These are phyloP conservation scores for Ichneumoninae sp. DNA, from an alignment of 2,888 invertebrate genomes.

Conservation along the genomic window DNA sequence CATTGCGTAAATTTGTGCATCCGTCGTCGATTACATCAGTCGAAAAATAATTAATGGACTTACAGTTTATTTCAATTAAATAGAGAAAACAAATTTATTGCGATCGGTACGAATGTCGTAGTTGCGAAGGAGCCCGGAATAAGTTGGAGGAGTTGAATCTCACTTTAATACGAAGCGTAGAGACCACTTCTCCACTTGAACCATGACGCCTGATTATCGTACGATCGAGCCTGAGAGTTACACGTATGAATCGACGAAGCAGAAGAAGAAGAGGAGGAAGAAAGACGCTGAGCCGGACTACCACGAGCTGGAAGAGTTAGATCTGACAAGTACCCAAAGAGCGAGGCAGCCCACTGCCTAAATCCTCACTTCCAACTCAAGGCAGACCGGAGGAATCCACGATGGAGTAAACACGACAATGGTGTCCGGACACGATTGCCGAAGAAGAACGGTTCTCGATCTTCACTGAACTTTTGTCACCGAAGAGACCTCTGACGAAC, in stretches of 20 bases:
- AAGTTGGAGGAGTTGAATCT: constrained; percentile 93
- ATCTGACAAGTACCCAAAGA: constrained; percentile 87
- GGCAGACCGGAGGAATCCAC: constrained; percentile 75
- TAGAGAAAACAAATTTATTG: background rate
- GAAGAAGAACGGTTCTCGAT: background rate
- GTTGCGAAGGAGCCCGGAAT: constrained; percentile 83
- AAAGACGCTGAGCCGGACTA: constrained; percentile 74
- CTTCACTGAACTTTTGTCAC: constrained; percentile 49
- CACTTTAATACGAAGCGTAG: constrained; percentile 88
- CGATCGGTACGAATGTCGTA: constrained; percentile 54
- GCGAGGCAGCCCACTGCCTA: constrained; percentile 84
- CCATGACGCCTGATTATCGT: constrained; percentile 77
- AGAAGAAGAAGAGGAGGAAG: constrained; percentile 36
- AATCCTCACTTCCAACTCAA: constrained; percentile 89
- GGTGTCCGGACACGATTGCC: constrained; percentile 16
- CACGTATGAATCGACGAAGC: constrained; percentile 2
- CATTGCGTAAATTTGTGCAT: constrained; percentile 49
- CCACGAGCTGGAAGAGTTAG: constrained; percentile 91
- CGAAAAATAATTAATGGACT: background rate
- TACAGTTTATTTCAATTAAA: constrained; percentile 2
- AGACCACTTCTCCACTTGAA: constrained; percentile 89
- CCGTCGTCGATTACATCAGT: constrained; percentile 41
- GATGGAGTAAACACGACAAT: constrained; percentile 5
- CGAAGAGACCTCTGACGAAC: constrained; percentile 42
- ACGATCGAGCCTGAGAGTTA: constrained; percentile 23